Conservation (phyloP, 2,113 vertebrate species). For the Drymodes brunneopygia region DNA sequence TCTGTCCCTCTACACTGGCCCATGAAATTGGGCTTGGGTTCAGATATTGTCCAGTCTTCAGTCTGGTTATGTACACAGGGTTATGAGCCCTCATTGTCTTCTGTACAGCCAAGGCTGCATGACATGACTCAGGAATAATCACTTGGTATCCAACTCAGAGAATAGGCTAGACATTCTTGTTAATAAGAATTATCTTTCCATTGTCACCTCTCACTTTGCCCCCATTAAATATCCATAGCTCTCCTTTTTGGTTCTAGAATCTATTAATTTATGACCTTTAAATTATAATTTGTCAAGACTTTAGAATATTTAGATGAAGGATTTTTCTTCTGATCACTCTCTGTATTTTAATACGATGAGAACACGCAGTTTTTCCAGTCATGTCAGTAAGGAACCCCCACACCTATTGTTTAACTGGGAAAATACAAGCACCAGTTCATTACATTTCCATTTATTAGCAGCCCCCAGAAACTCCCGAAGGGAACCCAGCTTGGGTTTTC, state of each 20-base stretch:
- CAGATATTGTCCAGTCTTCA: neutral
- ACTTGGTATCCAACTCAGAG: neutral
- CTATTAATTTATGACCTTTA: neutral
- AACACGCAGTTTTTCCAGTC: neutral
- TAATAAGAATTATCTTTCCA: neutral
- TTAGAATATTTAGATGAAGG: neutral
- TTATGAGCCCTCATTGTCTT: neutral
- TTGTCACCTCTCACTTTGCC: neutral
- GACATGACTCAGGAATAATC: neutral
- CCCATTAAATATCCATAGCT: neutral
- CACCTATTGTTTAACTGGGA: neutral
- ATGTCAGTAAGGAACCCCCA: neutral
- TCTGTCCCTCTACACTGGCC: neutral
- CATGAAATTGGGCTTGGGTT: neutral
- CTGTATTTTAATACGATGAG: neutral
- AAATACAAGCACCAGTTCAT: neutral
- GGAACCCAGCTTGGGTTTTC: neutral
- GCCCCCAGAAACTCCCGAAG: neutral
- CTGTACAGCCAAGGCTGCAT: neutral
- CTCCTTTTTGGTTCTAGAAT: neutral
- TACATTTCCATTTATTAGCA: constrained; percentile 11
- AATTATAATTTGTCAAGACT: neutral
- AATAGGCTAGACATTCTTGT: neutral
- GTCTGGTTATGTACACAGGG: fast-evolving
- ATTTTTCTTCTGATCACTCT: neutral